Evolutionary conservation across 1,140 invertebrate species (phyloP).

Genomic region (Drosophila malerkotliana): DNA sequence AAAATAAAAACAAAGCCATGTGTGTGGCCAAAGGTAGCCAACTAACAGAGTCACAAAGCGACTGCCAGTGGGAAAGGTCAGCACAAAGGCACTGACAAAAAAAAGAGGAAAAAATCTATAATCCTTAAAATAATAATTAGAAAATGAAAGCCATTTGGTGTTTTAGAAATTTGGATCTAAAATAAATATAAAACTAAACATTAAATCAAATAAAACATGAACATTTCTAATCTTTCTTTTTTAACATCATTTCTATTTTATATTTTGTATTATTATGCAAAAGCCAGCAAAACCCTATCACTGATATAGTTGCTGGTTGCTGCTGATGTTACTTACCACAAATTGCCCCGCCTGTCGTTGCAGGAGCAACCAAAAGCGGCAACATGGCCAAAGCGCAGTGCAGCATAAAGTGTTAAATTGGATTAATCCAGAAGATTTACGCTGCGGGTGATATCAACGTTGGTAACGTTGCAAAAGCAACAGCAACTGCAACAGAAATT

Average conservation of each 20-base stretch:
- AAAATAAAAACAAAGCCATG: constrained; percentile 34
- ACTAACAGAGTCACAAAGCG: constrained; percentile 70
- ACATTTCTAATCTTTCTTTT: no score
- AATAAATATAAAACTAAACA: neutral
- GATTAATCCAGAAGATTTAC: constrained; percentile 83
- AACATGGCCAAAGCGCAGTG: constrained; percentile 74
- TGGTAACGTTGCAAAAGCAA: constrained; percentile 56
- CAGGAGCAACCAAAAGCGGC: constrained; percentile 27
- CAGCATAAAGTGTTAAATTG: constrained; percentile 84
- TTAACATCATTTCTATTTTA: neutral
- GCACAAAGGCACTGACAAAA: constrained; percentile 52
- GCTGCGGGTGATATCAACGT: constrained; percentile 82
- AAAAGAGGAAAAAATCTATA: constrained; percentile 8
- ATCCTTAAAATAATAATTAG: neutral
- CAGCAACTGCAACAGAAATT: neutral
- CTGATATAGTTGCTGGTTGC: constrained; percentile 25
- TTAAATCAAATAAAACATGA: no score
- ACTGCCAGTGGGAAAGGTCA: constrained; percentile 59
- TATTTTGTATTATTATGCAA: constrained; percentile 37
- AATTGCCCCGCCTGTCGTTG: constrained; percentile 24
- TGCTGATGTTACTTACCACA: constrained; percentile 44
- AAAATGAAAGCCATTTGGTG: neutral
- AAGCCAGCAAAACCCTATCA: constrained; percentile 50
- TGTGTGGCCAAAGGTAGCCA: constrained; percentile 66
- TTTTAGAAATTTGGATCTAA: neutral